Conservation (phyloP, 2,888 invertebrate species). For the Drosophila kanekoi region DNA sequence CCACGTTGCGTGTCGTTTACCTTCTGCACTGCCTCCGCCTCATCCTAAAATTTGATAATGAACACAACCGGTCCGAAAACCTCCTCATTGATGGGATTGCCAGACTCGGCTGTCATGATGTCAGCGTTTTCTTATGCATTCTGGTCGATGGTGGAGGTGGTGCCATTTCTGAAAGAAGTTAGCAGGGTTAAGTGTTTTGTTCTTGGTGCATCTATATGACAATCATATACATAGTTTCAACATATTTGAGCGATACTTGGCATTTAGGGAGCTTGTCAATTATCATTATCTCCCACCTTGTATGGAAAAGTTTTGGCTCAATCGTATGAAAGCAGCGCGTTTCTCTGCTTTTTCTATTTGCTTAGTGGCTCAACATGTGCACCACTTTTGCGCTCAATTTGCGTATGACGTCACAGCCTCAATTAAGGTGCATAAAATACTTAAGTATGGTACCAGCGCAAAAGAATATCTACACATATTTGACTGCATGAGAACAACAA, state of each 20-base stretch:
- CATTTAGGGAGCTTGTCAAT: slow-evolving; percentile 91
- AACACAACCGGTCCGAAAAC: too few relatives aligned
- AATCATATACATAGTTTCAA: slow-evolving; percentile 80
- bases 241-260: slow-evolving; percentile 89
- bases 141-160: slow-evolving; percentile 89
- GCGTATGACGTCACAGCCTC: slow-evolving; percentile 41
- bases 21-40: too few relatives aligned
- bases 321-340: slow-evolving; percentile 18
- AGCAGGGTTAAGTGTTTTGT: not conserved
- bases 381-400: slow-evolving; percentile 2
- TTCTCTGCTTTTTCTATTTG: slow-evolving; percentile 11
- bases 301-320: not conserved
- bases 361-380: not conserved
- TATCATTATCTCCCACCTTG: slow-evolving; percentile 39
- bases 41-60: too few relatives aligned
- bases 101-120: slow-evolving; percentile 87
- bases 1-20: slow-evolving; percentile 91
- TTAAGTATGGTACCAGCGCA: not conserved
- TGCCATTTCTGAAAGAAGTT: slow-evolving; percentile 89
- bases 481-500: not conserved
- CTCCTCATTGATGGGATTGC: too few relatives aligned
- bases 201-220: too few relatives aligned
- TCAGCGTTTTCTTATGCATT: slow-evolving; percentile 91
- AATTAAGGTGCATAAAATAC: not conserved
- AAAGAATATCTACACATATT: not conserved